Base-by-base conservation (phyloP, 2,888 invertebrate genomes). In the Beris morrisii region DNA sequence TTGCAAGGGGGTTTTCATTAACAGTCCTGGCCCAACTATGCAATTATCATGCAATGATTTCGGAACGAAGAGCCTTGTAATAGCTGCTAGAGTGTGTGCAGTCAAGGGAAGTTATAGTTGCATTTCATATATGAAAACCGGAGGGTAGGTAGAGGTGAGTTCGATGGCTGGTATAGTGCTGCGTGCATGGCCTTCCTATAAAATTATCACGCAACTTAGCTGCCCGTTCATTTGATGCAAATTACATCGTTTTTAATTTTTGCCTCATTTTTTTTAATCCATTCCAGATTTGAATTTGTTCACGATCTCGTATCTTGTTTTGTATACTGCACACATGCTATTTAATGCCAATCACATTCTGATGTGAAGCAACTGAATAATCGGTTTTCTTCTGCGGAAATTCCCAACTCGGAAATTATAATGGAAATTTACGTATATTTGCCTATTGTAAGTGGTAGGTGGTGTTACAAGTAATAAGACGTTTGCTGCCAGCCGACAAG, bases 21-120 rank as follows among this genome's bases (percentile, higher is more conserved):
- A 50, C 61, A 50, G 61, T 50, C 52, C 38, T 50, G 61, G 52
- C 50, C 3, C 28, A 52, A 52, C 13, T 61, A 50, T 52, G 61
- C 52, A 61, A 61, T 61, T 61, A 61, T 61, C 61, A 61, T 61
- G 61, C 61, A 38, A 61, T 61, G 61, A 61, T 50, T 61, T 61
- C 50, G 32, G 52, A 52, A 32, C 50, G 58, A 50, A 52, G 52
- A 11, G 32, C 38, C 43, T 11, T 43, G 32, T 43, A 15, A 15
- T 31, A 46, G 30, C 12, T 45, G 30, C 28, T 46, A 22, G 22
- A 22, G 22, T 22, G 22, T 9, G 30, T 22, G 30, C 22, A 5
- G 38, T 15, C 5, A 43, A 43, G 56, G 48, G 11, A 46, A 46
- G 48, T 6, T 46, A 30, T 13, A 30, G 31, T n/a, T 12, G 31